phyloP scores from a whole-genome alignment of 2,888 invertebrate genomes.

The Clostera curtula region DNA sequence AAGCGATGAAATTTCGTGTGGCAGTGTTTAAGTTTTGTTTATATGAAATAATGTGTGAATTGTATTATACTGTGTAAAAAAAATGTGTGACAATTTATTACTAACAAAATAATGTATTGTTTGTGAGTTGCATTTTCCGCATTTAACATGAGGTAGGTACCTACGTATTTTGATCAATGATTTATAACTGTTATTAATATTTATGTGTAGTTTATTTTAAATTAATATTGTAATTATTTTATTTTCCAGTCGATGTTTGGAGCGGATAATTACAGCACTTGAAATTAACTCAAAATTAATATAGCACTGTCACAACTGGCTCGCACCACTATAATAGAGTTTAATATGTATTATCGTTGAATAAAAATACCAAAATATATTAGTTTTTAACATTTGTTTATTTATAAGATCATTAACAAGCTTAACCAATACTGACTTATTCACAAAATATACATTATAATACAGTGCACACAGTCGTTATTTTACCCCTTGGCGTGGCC shows the following conservation, averaged over 20 bases:
- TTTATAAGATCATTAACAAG: slow-evolving; percentile 39
- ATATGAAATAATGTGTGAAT: slow-evolving; percentile 7
- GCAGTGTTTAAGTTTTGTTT: neutral
- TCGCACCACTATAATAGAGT: slow-evolving; percentile 6
- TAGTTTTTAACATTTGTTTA: slow-evolving; percentile 27
- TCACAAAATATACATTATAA: slow-evolving; percentile 33
- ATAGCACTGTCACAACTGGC: slow-evolving; percentile 15
- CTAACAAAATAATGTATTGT: neutral
- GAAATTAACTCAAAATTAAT: slow-evolving; percentile 16
- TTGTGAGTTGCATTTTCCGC: neutral
- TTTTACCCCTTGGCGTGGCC: slow-evolving; percentile 18
- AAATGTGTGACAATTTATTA: slow-evolving; percentile 5
- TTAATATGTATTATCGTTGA: slow-evolving; percentile 13
- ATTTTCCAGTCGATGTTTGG: slow-evolving; percentile 66
- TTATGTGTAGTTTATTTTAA: slow-evolving; percentile 9
- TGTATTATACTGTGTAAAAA: slow-evolving; percentile 4
- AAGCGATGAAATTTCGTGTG: neutral
- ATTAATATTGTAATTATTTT: slow-evolving; percentile 27
- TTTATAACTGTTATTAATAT: slow-evolving; percentile 13
- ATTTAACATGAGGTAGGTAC: neutral
- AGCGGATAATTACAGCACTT: slow-evolving; percentile 57
- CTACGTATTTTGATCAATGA: slow-evolving; percentile 10
- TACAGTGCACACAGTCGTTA: slow-evolving; percentile 47
- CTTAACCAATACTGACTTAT: slow-evolving; percentile 38
- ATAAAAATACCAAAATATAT: slow-evolving; percentile 30